These are phyloP conservation scores for Ennomos fuscantarius DNA, from an alignment of 2,888 invertebrate genomes.

Conservation along the genomic window DNA sequence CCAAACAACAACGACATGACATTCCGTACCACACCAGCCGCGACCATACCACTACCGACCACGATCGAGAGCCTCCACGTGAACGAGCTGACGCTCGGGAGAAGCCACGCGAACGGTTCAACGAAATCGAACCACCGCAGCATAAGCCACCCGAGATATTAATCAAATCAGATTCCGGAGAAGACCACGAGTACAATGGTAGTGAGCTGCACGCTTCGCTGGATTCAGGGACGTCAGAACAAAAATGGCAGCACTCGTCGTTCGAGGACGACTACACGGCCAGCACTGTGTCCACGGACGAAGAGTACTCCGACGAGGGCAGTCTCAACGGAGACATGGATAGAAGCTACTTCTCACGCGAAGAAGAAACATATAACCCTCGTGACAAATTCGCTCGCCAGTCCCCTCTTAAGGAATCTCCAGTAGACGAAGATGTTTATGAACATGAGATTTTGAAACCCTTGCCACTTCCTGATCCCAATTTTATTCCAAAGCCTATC, in stretches of 20 bases:
- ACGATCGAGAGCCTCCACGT: slow-evolving; percentile 40
- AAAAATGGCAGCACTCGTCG: slow-evolving; percentile 78
- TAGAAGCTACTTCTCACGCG: slow-evolving; percentile 72
- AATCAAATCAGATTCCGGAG: slow-evolving; percentile 67
- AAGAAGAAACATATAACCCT: slow-evolving; percentile 89
- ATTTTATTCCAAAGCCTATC: slow-evolving; percentile 92
- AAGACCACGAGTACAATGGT: slow-evolving; percentile 59
- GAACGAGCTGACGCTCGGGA: slow-evolving; percentile 29
- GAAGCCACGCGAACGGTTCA: slow-evolving; percentile 4
- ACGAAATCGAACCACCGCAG: slow-evolving; percentile 24
- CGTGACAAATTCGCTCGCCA: slow-evolving; percentile 76
- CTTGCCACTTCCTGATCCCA: slow-evolving; percentile 87
- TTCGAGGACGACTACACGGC: slow-evolving; percentile 87
- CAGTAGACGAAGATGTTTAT: slow-evolving; percentile 75
- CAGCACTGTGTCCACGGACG: slow-evolving; percentile 85
- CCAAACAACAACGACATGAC: slow-evolving; percentile 56
- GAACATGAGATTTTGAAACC: slow-evolving; percentile 86
- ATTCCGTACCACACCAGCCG: slow-evolving; percentile 66
- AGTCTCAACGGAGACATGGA: slow-evolving; percentile 70
- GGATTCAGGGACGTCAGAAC: slow-evolving; percentile 62
- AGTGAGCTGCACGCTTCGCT: slow-evolving; percentile 58
- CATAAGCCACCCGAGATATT: slow-evolving; percentile 59
- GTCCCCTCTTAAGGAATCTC: slow-evolving; percentile 55
- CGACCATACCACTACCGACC: slow-evolving; percentile 39
- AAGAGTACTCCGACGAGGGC: slow-evolving; percentile 72